Evolutionary conservation across 2,888 invertebrate species (phyloP), one percentile per base, ranked within the genome.

Genomic region (Tiliacea aurago): DNA sequence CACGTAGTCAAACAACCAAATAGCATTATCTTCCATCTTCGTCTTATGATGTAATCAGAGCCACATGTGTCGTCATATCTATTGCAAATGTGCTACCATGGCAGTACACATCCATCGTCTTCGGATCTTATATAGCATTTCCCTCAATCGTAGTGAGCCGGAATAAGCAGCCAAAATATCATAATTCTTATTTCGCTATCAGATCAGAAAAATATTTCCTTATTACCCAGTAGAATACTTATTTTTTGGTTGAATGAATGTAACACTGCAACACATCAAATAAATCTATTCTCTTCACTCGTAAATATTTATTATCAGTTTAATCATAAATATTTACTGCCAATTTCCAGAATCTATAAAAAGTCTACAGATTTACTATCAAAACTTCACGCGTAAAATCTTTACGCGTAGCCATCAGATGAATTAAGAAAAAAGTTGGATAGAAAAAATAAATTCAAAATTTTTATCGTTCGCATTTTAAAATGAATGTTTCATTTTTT

Each of bases 291-390:
- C 15, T 47, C 37, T 51, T 66, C 23, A 55, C 67, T 84, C 84
- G 58, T 78, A 75, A 78, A 84, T 64, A 59, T 75, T 74, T 75
- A 84, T 20, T 75, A 73, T 70, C 80, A 73, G 53, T 83, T 68
- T 65, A 67, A 80, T 77, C 73, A 72, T 83, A 85, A 84, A 85
- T 63, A 76, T 84, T 81, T 80, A 85, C 78, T 58, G 58, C 84
- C 76, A 76, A 78, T 86, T 71, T 66, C 66, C n/a, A 73, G 33
- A 64, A 59, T 78, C 63, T 73, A 81, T 84, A 76, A 78, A 85
- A 83, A 70, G 55, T 78, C 61, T 64, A 77, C 59, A 71, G 65
- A 65, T 83, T 81, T 72, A 63, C 61, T 77, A 73, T 73, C 59
- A 47, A 69, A 84, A 86, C 75, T 86, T 84, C 20, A 56, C 43